Percentiles rank a stretch among this genome's conserved stretches.
phyloP scores from a whole-genome alignment of 1,140 invertebrate genomes.

The Cecropterus lyciades region DNA sequence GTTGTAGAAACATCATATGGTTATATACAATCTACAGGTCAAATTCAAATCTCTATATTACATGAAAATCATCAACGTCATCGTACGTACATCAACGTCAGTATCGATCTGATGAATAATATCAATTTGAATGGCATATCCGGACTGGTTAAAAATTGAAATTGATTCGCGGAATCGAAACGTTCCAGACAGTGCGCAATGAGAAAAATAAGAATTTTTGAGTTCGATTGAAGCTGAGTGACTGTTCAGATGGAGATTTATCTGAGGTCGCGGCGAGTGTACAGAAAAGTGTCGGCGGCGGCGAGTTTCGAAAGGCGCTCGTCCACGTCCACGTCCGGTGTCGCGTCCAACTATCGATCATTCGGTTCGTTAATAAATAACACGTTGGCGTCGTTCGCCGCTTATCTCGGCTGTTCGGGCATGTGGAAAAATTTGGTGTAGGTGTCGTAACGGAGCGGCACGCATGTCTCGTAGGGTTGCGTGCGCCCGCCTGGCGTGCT shows the following conservation, averaged over 20 bases:
- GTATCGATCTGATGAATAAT: constrained; percentile 35
- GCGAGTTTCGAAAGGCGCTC: constrained; percentile 78
- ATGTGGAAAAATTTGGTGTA: constrained; percentile 83
- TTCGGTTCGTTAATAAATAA: constrained; percentile 84
- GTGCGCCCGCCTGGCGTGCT: constrained; percentile 69
- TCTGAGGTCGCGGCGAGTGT: constrained; percentile 55
- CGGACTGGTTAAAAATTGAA: constrained; percentile 33
- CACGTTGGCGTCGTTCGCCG: constrained; percentile 77
- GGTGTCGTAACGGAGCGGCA: constrained; percentile 81
- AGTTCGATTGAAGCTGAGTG: constrained; percentile 55
- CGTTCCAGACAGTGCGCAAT: constrained; percentile 25
- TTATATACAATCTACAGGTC: constrained; percentile 4
- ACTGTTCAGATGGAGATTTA: constrained; percentile 55
- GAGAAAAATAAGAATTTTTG: constrained; percentile 41
- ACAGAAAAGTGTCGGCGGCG: constrained; percentile 55
- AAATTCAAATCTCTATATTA: constrained; percentile 19
- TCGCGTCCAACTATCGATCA: constrained; percentile 82
- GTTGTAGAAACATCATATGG: constrained; percentile 11
- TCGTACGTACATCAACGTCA: constrained; percentile 42
- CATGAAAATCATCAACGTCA: too few species aligned
- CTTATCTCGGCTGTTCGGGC: constrained; percentile 81
- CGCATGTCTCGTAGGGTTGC: constrained; percentile 76
- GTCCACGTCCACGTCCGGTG: constrained; percentile 76
- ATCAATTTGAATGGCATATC: constrained; percentile 35
- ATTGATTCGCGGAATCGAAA: constrained; percentile 36